A percentile compares a stretch with the other conserved stretches of the same genome.
Evolutionary conservation across 2,888 invertebrate genomes (phyloP).

Genomic region (Aporophyla nigra): DNA sequence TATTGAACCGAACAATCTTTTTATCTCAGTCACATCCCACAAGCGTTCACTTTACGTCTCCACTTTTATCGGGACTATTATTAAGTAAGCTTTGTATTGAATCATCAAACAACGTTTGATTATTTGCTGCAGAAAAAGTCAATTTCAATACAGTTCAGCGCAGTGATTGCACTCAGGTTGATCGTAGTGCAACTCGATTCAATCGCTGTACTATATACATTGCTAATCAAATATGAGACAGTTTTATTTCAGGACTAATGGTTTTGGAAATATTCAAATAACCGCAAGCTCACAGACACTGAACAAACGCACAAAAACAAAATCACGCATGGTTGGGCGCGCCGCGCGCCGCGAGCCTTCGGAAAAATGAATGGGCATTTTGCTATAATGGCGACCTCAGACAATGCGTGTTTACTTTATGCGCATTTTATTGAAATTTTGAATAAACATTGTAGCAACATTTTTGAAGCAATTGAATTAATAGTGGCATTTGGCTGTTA

Average conservation of each 20-base stretch:
- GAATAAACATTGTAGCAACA: slow-evolving; percentile 34
- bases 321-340: slow-evolving; percentile 87
- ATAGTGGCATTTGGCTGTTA: not conserved
- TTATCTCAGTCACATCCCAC: slow-evolving; percentile 79
- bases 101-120: slow-evolving; percentile 55
- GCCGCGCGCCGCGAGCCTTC: slow-evolving; percentile 78
- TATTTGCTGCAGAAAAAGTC: slow-evolving; percentile 49
- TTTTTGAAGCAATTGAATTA: slow-evolving; percentile 3
- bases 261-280: slow-evolving; percentile 83
- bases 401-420: slow-evolving; percentile 71
- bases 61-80: slow-evolving; percentile 66
- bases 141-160: slow-evolving; percentile 28
- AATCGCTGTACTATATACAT: slow-evolving; percentile 66
- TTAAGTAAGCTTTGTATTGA: slow-evolving; percentile 62
- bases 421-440: slow-evolving; percentile 52
- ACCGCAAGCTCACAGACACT: slow-evolving; percentile 86
- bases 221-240: slow-evolving; percentile 78
- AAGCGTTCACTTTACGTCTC: slow-evolving; percentile 75
- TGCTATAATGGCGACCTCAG: slow-evolving; percentile 84
- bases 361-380: slow-evolving; percentile 88
- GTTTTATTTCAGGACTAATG: slow-evolving; percentile 84
- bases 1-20: slow-evolving; percentile 88
- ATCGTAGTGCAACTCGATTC: slow-evolving; percentile 19
- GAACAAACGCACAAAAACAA: slow-evolving; percentile 88
- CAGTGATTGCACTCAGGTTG: slow-evolving; percentile 17